Percentiles rank a stretch among this genome's conserved stretches.
phyloP scores from a whole-genome alignment of 2,113 vertebrate species.

The Tyrannus savana region DNA sequence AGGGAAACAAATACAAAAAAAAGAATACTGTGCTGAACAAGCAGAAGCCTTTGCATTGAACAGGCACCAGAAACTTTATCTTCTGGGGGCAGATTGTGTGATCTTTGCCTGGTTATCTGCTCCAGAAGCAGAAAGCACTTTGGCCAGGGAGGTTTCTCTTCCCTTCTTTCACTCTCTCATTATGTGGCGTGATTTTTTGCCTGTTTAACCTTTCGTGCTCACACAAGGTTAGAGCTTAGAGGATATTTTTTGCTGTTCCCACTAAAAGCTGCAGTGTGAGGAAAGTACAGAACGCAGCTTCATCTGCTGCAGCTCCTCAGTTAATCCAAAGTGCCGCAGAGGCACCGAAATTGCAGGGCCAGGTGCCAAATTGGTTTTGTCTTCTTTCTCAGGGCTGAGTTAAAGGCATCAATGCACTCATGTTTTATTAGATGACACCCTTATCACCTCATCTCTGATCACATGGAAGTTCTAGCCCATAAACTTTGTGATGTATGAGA shows the following conservation, averaged over 20 bases:
- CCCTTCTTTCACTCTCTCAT: background rate
- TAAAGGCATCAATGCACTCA: background rate
- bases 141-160: background rate
- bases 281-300: background rate
- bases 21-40: constrained; percentile 15
- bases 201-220: background rate
- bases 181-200: background rate
- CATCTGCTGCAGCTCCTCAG: background rate
- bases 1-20: constrained; percentile 33
- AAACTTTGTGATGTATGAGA: background rate
- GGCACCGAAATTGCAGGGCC: background rate
- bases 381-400: background rate
- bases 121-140: background rate
- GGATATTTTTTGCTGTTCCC: background rate
- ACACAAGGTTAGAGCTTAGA: background rate
- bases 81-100: background rate
- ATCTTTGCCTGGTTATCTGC: background rate
- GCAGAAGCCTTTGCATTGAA: background rate
- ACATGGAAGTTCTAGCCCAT: rapidly evolving
- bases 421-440: background rate
- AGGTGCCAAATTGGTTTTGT: background rate
- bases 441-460: background rate
- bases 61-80: background rate
- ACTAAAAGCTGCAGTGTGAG: background rate
- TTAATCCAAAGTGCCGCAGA: background rate